Base-by-base conservation (phyloP, 2,113 vertebrate species). In the Aythya baeri region DNA sequence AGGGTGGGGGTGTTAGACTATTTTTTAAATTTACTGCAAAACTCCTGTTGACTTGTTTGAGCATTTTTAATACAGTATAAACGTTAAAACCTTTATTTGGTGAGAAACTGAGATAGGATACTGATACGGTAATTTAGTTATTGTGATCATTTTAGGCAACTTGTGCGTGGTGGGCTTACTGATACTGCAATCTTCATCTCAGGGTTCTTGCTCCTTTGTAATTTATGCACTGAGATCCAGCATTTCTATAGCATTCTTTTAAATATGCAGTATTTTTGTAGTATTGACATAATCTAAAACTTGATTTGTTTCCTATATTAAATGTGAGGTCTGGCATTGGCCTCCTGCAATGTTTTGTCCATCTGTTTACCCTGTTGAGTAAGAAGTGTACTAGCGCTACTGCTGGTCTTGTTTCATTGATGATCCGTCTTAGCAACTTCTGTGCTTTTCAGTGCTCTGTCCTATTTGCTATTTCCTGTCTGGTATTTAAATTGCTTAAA, bases 1-100 rank as follows among this genome's bases (percentile, higher is more conserved):
- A 14, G 2, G 6, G 27, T 29, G 5, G 5, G 3, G 5, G 2
- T 52, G 32, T 66, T 26, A 63, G 22, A 55, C 11, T 6, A 1
- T 25, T 82, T 67, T 43, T 71, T 25, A 41, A 79, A 2, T 55
- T 43, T 32, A 61, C 8, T 71, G 36, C 11, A 73, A 78, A 96
- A 52, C 17, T 77, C 27, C 25, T 0, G 2, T 26, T 91, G 34
- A 44, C 11, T 61, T 87, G 12, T 73, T 80, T 5, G 71, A 21
- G 31, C 18, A 3, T n/a, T 86, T 77, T 88, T 75, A 65, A 59
- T 65, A 65, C 20, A 68, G 65, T 1, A 4, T 63, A n/a, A n/a
- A 54, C 41, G 29, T 76, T 82, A 36, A 63, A 16, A 17, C 11
- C 52, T 72, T 54, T 68, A 18, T 36, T 71, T 43, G 49, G 31